Evolutionary conservation across 2,113 vertebrate species (phyloP).

Genomic region (Strix aluco): DNA sequence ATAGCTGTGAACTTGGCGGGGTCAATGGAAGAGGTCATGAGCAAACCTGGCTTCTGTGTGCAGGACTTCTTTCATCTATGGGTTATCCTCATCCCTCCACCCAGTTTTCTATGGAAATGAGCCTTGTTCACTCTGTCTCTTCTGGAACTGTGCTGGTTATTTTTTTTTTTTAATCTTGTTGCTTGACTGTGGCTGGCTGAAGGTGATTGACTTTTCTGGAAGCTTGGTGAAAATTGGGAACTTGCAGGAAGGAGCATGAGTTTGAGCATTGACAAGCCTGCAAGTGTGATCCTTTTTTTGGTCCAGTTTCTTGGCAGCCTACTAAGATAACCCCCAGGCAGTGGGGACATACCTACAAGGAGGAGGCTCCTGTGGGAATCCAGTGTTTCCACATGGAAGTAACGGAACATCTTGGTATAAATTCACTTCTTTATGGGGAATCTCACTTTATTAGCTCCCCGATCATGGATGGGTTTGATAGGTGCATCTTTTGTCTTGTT

Average conservation of each 20-base stretch:
- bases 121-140: not conserved
- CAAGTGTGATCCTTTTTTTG: not conserved
- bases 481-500: not conserved
- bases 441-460: not conserved
- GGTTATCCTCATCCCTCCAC: not conserved
- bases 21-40: accelerated
- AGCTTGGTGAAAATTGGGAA: not conserved
- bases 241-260: not conserved
- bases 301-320: not conserved
- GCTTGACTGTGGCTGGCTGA: not conserved
- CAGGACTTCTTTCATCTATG: not conserved
- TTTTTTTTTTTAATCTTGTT: not conserved
- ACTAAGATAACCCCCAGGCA: not conserved
- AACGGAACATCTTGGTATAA: not conserved
- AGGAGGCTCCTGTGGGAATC: not conserved
- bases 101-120: not conserved
- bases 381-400: not conserved
- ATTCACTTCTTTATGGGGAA: not conserved
- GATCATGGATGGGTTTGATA: not conserved
- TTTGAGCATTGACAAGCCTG: not conserved
- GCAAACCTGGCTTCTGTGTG: not conserved
- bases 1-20: not conserved
- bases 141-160: not conserved
- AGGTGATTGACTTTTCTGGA: not conserved
- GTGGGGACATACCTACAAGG: accelerated